A percentile compares a stretch with the other conserved stretches of the same genome.
phyloP scores from a whole-genome alignment of 2,797 vertebrate genomes.

The Pipistrellus pygmaeus region DNA sequence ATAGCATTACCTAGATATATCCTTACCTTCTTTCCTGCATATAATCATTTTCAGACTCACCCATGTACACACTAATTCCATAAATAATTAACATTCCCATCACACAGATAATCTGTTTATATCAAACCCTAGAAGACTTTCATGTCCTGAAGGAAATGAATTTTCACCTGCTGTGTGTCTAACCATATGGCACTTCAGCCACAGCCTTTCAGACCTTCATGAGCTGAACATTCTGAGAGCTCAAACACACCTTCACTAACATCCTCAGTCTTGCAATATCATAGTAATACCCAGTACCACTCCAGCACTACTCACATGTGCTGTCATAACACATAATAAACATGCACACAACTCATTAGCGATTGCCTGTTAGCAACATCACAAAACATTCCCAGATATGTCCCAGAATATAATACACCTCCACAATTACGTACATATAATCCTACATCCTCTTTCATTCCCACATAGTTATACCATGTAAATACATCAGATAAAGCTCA shows the following conservation, averaged over 20 bases:
- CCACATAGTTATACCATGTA: background rate
- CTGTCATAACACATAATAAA: no score
- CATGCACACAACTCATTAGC: background rate
- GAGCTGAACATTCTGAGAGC: background rate
- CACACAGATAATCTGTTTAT: background rate
- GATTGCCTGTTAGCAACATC: background rate
- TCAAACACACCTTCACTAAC: background rate
- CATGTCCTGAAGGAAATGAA: background rate
- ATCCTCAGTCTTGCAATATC: background rate
- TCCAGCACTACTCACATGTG: background rate
- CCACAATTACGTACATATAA: background rate
- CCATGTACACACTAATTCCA: background rate
- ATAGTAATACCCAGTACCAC: background rate
- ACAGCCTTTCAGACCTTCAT: background rate
- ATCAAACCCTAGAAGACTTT: background rate
- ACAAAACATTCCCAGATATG: background rate
- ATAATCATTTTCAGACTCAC: background rate
- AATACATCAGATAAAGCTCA: background rate
- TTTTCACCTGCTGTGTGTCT: background rate
- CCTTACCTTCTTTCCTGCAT: background rate
- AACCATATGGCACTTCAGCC: background rate
- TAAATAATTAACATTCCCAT: background rate
- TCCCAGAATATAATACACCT: background rate
- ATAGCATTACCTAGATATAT: accelerated
- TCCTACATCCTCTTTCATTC: background rate